phyloP scores from a whole-genome alignment of 1,140 invertebrate species.

The Pogonomyrmex californicus region DNA sequence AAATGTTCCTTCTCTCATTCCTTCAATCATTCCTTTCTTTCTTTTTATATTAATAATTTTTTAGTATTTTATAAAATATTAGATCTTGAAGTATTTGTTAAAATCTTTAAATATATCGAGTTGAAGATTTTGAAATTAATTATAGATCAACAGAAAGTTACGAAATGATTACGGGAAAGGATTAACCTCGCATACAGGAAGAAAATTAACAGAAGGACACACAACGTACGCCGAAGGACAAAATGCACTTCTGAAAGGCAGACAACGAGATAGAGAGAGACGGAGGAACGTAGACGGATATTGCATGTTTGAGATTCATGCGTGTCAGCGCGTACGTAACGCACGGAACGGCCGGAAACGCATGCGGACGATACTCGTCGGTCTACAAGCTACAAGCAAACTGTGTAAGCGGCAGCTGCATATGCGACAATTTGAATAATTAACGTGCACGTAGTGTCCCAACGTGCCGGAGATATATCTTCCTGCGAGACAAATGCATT shows the following conservation, averaged over 20 bases:
- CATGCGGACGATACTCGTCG: constrained; percentile 53
- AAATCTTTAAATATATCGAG: background rate
- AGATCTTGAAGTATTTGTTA: background rate
- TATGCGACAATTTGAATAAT: constrained; percentile 82
- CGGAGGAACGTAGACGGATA: background rate
- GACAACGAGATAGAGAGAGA: background rate
- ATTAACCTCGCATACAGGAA: background rate
- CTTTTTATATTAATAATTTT: background rate
- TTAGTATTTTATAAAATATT: background rate
- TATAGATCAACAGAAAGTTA: background rate
- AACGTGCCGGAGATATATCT: constrained; percentile 50
- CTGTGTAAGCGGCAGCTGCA: constrained; percentile 58
- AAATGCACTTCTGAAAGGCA: constrained; percentile 28
- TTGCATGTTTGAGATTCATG: constrained; percentile 63
- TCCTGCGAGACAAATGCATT: constrained; percentile 24
- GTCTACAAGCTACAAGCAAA: constrained; percentile 77
- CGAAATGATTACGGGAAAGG: background rate
- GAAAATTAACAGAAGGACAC: constrained; percentile 15
- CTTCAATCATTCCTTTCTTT: no score
- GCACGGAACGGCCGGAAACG: constrained; percentile 66
- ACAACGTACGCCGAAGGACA: constrained; percentile 26
- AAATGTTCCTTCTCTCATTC: no score
- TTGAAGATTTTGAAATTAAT: background rate
- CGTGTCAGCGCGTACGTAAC: constrained; percentile 66
- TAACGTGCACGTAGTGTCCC: constrained; percentile 61